Conservation (phyloP, 2,888 invertebrate species). For the Protophormia terraenovae region DNA sequence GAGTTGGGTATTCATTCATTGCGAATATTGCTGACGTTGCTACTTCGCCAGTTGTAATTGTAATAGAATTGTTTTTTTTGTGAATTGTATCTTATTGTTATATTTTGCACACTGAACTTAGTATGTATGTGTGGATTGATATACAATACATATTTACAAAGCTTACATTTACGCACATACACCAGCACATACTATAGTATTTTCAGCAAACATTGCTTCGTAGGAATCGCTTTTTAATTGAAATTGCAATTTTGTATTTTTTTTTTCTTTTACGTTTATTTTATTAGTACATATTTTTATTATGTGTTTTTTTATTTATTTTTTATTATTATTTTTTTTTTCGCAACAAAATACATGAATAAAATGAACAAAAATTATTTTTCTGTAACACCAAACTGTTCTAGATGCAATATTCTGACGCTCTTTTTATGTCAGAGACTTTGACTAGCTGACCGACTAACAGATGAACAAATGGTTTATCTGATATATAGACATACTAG, state of each 20-base stretch:
- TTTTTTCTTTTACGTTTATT: constrained; percentile 25
- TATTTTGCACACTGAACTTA: constrained; percentile 27
- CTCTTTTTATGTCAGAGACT: background rate
- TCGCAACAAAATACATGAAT: background rate
- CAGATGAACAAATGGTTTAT: background rate
- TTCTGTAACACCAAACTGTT: constrained; percentile 1
- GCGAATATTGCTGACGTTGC: constrained; percentile 45
- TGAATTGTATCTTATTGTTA: constrained; percentile 49
- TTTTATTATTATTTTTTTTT: constrained; percentile 1
- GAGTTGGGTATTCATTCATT: constrained; percentile 33
- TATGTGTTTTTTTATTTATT: too few relatives aligned
- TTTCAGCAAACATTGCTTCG: constrained; percentile 20
- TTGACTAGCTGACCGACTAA: background rate
- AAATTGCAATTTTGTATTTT: constrained; percentile 68
- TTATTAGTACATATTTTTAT: too few relatives aligned
- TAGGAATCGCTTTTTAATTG: constrained; percentile 68
- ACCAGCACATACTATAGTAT: background rate
- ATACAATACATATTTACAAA: constrained; percentile 31
- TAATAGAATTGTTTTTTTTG: background rate
- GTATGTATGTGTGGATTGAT: background rate
- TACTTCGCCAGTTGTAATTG: constrained; percentile 34
- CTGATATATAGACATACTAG: too few relatives aligned
- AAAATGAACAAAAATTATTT: constrained; percentile 25
- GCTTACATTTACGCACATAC: constrained; percentile 4
- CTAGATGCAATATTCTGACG: background rate